phyloP scores from a whole-genome alignment of 2,797 vertebrate genomes.

The Siniperca undulata region DNA sequence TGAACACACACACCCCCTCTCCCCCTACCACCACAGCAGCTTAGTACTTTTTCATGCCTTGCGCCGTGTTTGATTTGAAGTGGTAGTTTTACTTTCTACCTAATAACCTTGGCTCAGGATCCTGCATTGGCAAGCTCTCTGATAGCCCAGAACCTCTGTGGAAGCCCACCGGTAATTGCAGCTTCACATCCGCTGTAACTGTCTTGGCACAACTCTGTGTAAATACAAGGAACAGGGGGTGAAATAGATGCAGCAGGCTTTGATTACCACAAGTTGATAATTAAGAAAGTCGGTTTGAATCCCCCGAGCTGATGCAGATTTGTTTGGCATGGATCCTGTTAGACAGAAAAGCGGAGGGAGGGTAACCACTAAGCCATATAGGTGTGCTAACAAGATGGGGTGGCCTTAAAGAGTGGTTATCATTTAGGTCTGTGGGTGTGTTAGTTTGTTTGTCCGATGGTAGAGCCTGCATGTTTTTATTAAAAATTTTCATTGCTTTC shows the following conservation, averaged over 20 bases:
- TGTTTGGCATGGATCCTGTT: conserved; percentile 79
- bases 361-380: conserved; percentile 59
- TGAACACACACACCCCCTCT: conserved; percentile 40
- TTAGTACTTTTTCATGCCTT: conserved; percentile 61
- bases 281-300: conserved; percentile 84
- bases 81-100: conserved; percentile 78
- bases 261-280: conserved; percentile 86
- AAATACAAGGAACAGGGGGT: conserved; percentile 83
- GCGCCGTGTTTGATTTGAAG: conserved; percentile 79
- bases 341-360: conserved; percentile 60
- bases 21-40: conserved; percentile 52
- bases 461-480: neutral
- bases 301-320: conserved; percentile 81
- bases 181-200: conserved; percentile 82
- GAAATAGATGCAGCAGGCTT: conserved; percentile 81
- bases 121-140: conserved; percentile 76
- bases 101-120: conserved; percentile 82
- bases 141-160: conserved; percentile 78
- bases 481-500: conserved; percentile 7
- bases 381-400: conserved; percentile 54
- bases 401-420: conserved; percentile 36
- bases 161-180: conserved; percentile 83
- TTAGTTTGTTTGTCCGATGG: conserved; percentile 3
- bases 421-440: conserved; percentile 9
- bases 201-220: conserved; percentile 82